Percentiles rank a stretch among this genome's conserved stretches.
phyloP scores from a whole-genome alignment of 2,888 invertebrate species.

The Netelia virgata region DNA sequence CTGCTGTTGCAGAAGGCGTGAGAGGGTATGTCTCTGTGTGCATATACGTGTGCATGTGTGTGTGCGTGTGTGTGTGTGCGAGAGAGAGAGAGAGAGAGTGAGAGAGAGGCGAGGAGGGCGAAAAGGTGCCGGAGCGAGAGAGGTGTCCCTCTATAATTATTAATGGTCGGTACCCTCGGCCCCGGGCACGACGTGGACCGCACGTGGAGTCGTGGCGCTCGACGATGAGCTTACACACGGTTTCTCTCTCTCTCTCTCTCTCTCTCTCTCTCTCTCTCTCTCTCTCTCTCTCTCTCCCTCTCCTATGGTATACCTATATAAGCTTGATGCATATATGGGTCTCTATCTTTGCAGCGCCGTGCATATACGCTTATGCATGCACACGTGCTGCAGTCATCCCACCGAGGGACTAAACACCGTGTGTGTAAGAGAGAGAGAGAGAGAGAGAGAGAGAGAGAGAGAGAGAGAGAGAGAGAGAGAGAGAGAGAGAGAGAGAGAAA shows the following conservation, averaged over 20 bases:
- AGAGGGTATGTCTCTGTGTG: neutral
- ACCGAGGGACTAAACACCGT: conserved; percentile 43
- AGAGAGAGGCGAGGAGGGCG: neutral
- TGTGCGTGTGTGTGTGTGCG: neutral
- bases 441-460: conserved; percentile 11
- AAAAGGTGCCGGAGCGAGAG: conserved; percentile 47
- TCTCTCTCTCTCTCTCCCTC: neutral
- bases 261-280: too few relatives aligned
- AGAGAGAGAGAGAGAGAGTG: conserved; percentile 12
- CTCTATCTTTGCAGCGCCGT: conserved; percentile 15
- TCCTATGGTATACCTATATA: conserved; percentile 10
- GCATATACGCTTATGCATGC: conserved; percentile 31
- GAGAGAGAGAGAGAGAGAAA: conserved; percentile 19
- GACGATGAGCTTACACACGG: conserved; percentile 56
- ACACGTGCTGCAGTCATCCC: conserved; percentile 52
- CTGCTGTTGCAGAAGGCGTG: conserved; percentile 61
- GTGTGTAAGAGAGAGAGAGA: conserved; percentile 15
- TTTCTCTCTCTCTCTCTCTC: conserved; percentile 30
- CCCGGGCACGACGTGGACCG: conserved; percentile 71
- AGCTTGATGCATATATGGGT: neutral
- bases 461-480: conserved; percentile 13
- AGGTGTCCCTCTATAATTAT: conserved; percentile 72
- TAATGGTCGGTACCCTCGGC: conserved; percentile 70
- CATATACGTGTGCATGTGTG: neutral
- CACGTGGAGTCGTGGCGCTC: conserved; percentile 73